Base-by-base conservation (phyloP, 2,797 vertebrate species). In the Gambelia wislizenii region DNA sequence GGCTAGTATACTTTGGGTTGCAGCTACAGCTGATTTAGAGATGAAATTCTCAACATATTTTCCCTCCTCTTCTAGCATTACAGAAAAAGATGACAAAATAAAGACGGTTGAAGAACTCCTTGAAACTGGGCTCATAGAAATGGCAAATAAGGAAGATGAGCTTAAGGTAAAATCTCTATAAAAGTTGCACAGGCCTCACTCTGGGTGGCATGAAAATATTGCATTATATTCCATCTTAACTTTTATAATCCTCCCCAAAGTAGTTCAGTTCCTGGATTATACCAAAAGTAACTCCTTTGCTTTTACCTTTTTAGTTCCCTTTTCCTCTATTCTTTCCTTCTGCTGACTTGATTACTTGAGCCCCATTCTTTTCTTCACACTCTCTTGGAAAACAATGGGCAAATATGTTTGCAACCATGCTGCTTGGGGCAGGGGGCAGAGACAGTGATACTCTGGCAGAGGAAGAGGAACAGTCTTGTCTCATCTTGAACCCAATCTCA, bases 101-200 rank as follows among this genome's bases (percentile, higher is more conserved):
- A 99, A 98, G 96, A 99, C 98, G 0, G 98, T 99, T 52, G 98
- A 99, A 96, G 97, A 96, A 87, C 96, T 99, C 89, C 97, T 99
- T 89, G 98, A 99, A 95, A 96, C 98, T 87, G 98, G 98, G 84
- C 97, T 99, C 89, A 99, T 99, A 90, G 97, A 99, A 95, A 97
- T 99, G 96, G 99, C 99, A 91, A 99, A 99, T 94, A 99, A 99
- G 92, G 98, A 99, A 89, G 98, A 98, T 39, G 98, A 98, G 61
- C 96, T 99, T 74, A 98, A 98, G 98, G 99, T 99, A 97, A 97
- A 93, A 44, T 74, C 79, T 91, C 52, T 78, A 0, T 47, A 67
- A 39, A 54, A 64, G 44, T n/a, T 2, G 4, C 6, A 2, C 1
- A 20, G 22, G 89, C 75, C 52, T 13, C 92, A 92, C 84, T 13